A percentile compares a stretch with the other conserved stretches of the same genome.
These are phyloP conservation scores for Rhopalosiphum maidis DNA, from an alignment of 1,140 invertebrate genomes.

Conservation along the genomic window DNA sequence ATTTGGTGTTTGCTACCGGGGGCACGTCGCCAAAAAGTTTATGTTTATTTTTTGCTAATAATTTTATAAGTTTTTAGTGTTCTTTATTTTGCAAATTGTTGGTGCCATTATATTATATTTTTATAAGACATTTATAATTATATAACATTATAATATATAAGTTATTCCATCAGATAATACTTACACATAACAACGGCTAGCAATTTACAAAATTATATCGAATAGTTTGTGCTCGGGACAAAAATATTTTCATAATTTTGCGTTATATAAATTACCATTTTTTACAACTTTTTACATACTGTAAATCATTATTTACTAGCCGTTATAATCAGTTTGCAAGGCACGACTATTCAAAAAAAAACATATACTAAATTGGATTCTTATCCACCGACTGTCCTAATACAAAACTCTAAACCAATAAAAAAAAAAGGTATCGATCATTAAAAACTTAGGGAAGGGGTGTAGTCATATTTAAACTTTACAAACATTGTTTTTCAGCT, in stretches of 20 bases:
- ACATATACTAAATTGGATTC: background rate
- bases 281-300: background rate
- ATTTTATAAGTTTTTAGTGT: conserved; percentile 11
- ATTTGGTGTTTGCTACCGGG: background rate
- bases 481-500: background rate
- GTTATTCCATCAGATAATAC: background rate
- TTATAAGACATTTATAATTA: background rate
- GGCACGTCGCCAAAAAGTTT: conserved; percentile 15
- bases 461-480: background rate
- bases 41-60: background rate
- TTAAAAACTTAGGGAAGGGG: background rate
- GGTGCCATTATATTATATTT: background rate
- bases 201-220: background rate
- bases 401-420: background rate
- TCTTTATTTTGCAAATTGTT: background rate
- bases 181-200: background rate
- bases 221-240: background rate
- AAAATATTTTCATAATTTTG: background rate
- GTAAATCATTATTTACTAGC: background rate
- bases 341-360: background rate
- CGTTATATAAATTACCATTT: background rate
- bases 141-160: background rate
- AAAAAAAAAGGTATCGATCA: background rate
- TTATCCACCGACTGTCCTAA: background rate
- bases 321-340: background rate